These are phyloP conservation scores for Limanda limanda DNA, from an alignment of 2,113 vertebrate species.

Conservation along the genomic window DNA sequence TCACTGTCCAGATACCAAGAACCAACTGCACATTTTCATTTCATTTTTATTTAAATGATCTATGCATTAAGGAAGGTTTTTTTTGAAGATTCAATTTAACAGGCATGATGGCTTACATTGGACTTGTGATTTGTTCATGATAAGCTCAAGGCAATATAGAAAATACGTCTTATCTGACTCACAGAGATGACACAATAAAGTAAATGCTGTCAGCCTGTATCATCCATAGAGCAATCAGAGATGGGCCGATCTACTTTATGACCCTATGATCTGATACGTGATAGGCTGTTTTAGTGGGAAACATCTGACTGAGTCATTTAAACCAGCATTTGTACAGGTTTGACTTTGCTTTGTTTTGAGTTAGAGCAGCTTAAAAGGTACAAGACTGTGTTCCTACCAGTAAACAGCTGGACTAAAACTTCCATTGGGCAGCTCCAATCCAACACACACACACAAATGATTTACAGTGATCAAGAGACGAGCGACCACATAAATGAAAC, in stretches of 20 bases:
- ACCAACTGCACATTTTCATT: neutral
- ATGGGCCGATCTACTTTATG: neutral
- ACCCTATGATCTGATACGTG: neutral
- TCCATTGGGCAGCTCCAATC: too few relatives aligned
- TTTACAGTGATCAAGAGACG: too few relatives aligned
- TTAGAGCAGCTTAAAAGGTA: neutral
- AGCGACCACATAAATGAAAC: too few relatives aligned
- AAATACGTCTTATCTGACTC: slow-evolving; percentile 4
- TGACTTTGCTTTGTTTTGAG: neutral
- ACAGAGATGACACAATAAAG: slow-evolving; percentile 6
- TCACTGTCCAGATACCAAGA: neutral
- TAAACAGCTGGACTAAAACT: too few relatives aligned
- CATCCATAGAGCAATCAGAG: neutral
- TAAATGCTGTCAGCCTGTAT: neutral
- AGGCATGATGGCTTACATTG: neutral
- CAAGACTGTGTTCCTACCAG: neutral
- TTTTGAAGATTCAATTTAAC: neutral
- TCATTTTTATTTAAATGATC: neutral
- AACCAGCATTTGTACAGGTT: neutral
- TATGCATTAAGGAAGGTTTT: neutral
- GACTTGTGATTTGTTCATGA: neutral
- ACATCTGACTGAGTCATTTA: neutral
- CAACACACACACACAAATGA: too few relatives aligned
- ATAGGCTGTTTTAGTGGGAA: neutral
- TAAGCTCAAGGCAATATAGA: neutral